Evolutionary conservation across 2,797 vertebrate species (phyloP).

Genomic region (Gorsachius magnificus): DNA sequence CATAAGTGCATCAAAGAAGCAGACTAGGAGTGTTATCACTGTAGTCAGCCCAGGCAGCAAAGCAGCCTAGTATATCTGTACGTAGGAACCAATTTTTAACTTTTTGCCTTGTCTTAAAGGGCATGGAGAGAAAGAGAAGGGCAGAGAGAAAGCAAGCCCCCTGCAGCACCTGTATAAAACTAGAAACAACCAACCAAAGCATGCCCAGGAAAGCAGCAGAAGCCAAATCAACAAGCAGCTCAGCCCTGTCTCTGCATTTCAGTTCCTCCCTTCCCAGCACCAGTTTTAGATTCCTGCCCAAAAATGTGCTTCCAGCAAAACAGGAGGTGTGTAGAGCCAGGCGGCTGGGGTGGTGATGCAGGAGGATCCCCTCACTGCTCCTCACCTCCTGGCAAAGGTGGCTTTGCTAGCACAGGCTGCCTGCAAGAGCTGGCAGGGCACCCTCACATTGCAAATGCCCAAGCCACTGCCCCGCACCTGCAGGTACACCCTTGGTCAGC

Average conservation of each 20-base stretch:
- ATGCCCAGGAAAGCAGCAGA: background rate
- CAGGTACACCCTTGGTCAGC: background rate
- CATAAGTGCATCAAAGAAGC: background rate
- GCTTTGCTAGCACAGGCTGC: background rate
- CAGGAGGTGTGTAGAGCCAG: background rate
- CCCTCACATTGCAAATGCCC: background rate
- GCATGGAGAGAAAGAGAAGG: background rate
- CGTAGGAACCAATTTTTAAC: background rate
- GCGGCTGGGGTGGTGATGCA: background rate
- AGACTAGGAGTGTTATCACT: background rate
- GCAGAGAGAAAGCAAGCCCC: background rate
- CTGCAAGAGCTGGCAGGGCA: background rate
- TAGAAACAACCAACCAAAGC: background rate
- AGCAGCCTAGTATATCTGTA: background rate
- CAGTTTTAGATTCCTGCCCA: background rate
- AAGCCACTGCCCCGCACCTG: accelerated
- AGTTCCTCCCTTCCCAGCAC: background rate
- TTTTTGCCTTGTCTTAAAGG: background rate
- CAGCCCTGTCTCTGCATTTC: background rate
- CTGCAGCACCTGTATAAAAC: background rate
- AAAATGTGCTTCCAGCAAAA: background rate
- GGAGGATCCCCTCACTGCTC: background rate
- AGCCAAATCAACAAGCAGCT: background rate
- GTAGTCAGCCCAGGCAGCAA: background rate
- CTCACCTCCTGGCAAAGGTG: background rate